These are phyloP conservation scores for Chelmon rostratus DNA, from an alignment of 2,797 vertebrate genomes.

Conservation along the genomic window DNA sequence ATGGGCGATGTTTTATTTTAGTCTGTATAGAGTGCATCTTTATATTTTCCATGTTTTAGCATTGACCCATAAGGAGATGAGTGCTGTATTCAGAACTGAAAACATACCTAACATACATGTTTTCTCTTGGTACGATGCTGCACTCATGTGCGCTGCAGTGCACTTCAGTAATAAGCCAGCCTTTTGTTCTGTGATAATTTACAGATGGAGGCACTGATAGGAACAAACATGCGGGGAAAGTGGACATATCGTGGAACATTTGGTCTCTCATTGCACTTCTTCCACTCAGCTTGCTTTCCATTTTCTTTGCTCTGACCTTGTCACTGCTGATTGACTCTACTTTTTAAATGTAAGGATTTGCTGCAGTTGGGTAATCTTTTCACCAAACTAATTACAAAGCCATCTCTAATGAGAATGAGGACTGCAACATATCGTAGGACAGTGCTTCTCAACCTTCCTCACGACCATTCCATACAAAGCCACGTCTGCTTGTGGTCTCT, in stretches of 20 bases:
- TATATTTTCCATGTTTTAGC: background rate
- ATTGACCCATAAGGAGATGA: background rate
- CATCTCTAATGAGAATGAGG: background rate
- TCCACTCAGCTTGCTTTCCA: constrained; percentile 11
- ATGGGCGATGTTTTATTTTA: constrained; percentile 27
- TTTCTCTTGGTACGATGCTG: background rate
- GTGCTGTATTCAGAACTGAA: background rate
- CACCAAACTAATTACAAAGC: background rate
- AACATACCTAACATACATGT: background rate
- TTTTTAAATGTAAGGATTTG: constrained; percentile 7
- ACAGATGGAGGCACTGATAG: constrained; percentile 14
- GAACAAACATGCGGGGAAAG: constrained; percentile 18
- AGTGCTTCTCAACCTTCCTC: background rate
- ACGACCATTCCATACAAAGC: background rate
- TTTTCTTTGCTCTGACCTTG: constrained; percentile 37
- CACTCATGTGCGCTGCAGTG: background rate
- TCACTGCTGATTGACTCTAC: constrained; percentile 4
- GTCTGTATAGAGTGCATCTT: constrained; percentile 1
- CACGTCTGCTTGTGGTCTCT: background rate
- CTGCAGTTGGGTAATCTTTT: background rate
- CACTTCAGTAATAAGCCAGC: background rate
- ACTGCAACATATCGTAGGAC: background rate
- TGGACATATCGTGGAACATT: constrained; percentile 8
- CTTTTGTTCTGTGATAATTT: constrained; percentile 19
- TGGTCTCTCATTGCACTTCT: constrained; percentile 20